phyloP scores from a whole-genome alignment of 2,113 vertebrate species.

The Sceloporus tristichus region DNA sequence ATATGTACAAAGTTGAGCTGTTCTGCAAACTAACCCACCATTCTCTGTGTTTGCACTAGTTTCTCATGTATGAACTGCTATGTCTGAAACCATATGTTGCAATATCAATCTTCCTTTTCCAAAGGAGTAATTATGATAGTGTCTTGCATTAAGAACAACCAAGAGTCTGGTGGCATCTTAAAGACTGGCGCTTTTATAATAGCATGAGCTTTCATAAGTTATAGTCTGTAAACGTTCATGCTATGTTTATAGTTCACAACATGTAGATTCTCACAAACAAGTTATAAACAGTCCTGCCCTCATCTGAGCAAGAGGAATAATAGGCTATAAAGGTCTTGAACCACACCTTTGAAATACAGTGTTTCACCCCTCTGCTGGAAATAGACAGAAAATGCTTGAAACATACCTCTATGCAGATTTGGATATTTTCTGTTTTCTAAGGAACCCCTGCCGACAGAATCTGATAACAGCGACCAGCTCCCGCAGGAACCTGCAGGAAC shows the following conservation, averaged over 20 bases:
- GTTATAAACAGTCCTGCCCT: too few relatives aligned
- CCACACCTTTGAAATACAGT: background rate
- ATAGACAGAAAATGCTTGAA: background rate
- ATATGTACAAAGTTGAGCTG: background rate
- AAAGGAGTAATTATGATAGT: too few relatives aligned
- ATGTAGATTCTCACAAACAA: background rate
- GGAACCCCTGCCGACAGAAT: background rate
- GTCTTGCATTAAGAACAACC: too few relatives aligned
- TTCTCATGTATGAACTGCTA: background rate
- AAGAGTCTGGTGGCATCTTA: too few relatives aligned
- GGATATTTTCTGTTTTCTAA: background rate
- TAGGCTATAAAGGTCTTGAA: background rate
- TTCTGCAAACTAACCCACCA: background rate
- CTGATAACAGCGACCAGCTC: background rate
- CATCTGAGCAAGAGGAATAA: too few relatives aligned
- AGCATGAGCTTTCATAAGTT: too few relatives aligned
- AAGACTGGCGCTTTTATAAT: too few relatives aligned
- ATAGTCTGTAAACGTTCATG: too few relatives aligned
- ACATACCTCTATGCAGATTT: background rate
- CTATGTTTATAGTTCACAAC: background rate
- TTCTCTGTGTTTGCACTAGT: background rate
- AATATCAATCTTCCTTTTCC: too few relatives aligned
- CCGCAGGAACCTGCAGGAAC: background rate
- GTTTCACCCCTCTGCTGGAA: background rate
- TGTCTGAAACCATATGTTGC: background rate